phyloP scores from a whole-genome alignment of 1,140 invertebrate species.

The Drosophila elegans region DNA sequence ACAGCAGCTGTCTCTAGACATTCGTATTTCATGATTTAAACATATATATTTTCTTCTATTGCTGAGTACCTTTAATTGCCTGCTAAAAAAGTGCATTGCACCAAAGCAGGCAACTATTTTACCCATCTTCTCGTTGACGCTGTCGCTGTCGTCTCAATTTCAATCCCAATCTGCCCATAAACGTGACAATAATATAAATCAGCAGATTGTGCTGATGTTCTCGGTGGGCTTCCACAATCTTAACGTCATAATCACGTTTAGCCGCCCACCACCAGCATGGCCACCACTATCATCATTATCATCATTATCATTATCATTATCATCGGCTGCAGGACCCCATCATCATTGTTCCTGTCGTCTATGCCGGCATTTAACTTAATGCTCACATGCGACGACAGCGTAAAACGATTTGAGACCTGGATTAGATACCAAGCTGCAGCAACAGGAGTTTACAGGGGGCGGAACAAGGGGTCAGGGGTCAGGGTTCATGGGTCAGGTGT shows the following conservation, averaged over 20 bases:
- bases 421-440: slow-evolving; percentile 49
- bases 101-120: slow-evolving; percentile 2
- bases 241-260: slow-evolving; percentile 42
- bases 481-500: slow-evolving; percentile 5
- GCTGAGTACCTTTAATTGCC: slow-evolving; percentile 56
- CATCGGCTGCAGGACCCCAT: slow-evolving; percentile 6
- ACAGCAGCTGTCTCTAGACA: slow-evolving; percentile 62
- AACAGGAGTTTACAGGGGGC: slow-evolving; percentile 5
- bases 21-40: not conserved
- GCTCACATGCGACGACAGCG: slow-evolving; percentile 67
- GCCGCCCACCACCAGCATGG: not conserved
- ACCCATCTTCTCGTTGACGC: slow-evolving; percentile 19
- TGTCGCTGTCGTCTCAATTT: slow-evolving; percentile 27
- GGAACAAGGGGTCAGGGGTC: not conserved
- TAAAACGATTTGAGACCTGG: slow-evolving; percentile 64
- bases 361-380: slow-evolving; percentile 73
- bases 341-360: slow-evolving; percentile 38
- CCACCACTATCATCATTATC: slow-evolving; percentile 28
- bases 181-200: slow-evolving; percentile 80
- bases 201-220: slow-evolving; percentile 52
- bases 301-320: slow-evolving; percentile 4
- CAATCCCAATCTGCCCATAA: slow-evolving; percentile 73
- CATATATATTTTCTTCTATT: not conserved
- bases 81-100: slow-evolving; percentile 62
- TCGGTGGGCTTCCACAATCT: slow-evolving; percentile 25